A percentile compares a stretch with the other conserved stretches of the same genome.
Conservation (phyloP, 2,797 vertebrate genomes). For the Enteromius thamalakanensis region DNA sequence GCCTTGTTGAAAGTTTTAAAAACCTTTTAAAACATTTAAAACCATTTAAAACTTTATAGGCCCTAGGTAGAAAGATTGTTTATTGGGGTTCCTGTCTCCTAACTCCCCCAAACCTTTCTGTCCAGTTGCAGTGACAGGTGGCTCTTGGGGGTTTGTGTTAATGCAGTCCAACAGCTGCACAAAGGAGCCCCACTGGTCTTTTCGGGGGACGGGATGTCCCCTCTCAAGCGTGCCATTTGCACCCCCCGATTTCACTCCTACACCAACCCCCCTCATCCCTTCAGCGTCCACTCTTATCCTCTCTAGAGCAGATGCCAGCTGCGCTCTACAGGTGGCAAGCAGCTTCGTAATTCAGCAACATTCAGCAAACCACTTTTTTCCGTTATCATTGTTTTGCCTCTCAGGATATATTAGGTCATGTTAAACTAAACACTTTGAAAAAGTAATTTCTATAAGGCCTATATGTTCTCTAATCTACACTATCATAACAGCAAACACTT, state of each 20-base stretch:
- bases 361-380: not conserved
- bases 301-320: constrained; percentile 72
- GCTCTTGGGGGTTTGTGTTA: constrained; percentile 72
- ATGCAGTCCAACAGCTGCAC: constrained; percentile 80
- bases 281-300: constrained; percentile 21
- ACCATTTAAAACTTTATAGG: not conserved
- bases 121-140: constrained; percentile 83
- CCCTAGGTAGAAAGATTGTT: not conserved
- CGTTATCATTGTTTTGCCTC: not conserved
- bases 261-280: constrained; percentile 43
- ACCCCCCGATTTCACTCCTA: constrained; percentile 63
- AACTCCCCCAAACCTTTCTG: constrained; percentile 60
- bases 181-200: constrained; percentile 75
- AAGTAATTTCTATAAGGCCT: not conserved
- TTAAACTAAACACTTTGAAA: not conserved
- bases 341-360: constrained; percentile 29
- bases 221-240: constrained; percentile 73
- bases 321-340: constrained; percentile 76
- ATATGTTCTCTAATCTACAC: not conserved
- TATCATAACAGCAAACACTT: not conserved
- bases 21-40: too few species aligned
- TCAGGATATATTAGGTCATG: not conserved
- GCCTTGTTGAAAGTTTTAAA: not conserved
- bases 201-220: constrained; percentile 68
- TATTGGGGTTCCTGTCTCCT: constrained; percentile 3